Conservation (phyloP, 2,113 vertebrate species). For the Lycaon pictus region DNA sequence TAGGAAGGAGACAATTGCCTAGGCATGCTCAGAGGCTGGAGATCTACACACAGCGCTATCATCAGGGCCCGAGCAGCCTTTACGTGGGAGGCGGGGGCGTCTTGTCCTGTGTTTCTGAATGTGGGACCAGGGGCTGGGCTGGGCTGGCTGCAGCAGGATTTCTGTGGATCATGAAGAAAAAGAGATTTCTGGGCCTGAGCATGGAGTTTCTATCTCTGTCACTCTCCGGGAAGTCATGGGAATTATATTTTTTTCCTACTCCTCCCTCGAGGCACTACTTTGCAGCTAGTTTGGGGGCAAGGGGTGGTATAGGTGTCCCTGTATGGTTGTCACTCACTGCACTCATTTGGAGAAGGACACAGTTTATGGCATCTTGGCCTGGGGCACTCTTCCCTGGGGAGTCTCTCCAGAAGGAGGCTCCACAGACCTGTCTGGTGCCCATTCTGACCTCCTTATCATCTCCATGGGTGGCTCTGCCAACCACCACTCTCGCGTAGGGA, state of each 20-base stretch:
- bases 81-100: too few relatives aligned
- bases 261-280: not conserved
- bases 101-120: not conserved
- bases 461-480: rapidly evolving
- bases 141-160: not conserved
- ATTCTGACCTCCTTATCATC: rapidly evolving
- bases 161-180: not conserved
- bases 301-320: not conserved
- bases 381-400: not conserved
- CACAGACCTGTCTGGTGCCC: rapidly evolving
- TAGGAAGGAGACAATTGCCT: not conserved
- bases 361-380: not conserved
- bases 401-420: not conserved
- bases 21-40: not conserved
- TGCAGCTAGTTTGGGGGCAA: not conserved
- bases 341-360: not conserved
- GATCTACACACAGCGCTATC: too few relatives aligned
- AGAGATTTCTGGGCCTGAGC: not conserved
- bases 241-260: not conserved
- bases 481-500: rapidly evolving
- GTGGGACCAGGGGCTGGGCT: not conserved
- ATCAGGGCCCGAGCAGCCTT: not conserved
- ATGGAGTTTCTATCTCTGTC: not conserved
- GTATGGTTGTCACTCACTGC: not conserved
- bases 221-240: not conserved